These are phyloP conservation scores for Psittacula echo DNA, from an alignment of 2,797 vertebrate genomes.

Conservation along the genomic window DNA sequence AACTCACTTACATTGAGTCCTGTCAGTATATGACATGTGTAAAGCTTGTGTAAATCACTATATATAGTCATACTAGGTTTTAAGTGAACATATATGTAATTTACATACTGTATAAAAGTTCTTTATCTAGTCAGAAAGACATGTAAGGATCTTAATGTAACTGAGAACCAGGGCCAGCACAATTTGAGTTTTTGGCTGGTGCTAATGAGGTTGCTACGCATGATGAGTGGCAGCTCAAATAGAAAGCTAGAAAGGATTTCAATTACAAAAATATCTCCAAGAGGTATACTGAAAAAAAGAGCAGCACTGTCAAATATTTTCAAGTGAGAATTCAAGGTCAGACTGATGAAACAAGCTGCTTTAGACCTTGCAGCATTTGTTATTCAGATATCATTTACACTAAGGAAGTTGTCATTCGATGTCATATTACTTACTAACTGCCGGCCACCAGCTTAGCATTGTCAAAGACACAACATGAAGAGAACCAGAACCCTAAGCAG, in stretches of 20 bases:
- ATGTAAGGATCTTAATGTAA: background rate
- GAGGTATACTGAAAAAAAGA: background rate
- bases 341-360: background rate
- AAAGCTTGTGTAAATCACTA: background rate
- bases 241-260: background rate
- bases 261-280: background rate
- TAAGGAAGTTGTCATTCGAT: background rate
- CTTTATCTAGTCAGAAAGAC: background rate
- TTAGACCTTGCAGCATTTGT: background rate
- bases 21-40: background rate
- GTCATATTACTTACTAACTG: background rate
- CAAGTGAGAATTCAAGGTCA: slow-evolving; percentile 1
- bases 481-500: background rate
- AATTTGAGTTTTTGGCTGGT: background rate
- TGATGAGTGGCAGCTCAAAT: background rate
- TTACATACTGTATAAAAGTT: background rate
- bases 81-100: background rate
- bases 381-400: background rate
- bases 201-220: background rate
- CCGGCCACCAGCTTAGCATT: background rate
- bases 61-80: background rate
- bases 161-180: background rate
- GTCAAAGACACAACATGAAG: background rate
- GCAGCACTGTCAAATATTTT: background rate
- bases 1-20: background rate